phyloP scores from a whole-genome alignment of 2,888 invertebrate genomes.

The Dasysyrphus albostriatus region DNA sequence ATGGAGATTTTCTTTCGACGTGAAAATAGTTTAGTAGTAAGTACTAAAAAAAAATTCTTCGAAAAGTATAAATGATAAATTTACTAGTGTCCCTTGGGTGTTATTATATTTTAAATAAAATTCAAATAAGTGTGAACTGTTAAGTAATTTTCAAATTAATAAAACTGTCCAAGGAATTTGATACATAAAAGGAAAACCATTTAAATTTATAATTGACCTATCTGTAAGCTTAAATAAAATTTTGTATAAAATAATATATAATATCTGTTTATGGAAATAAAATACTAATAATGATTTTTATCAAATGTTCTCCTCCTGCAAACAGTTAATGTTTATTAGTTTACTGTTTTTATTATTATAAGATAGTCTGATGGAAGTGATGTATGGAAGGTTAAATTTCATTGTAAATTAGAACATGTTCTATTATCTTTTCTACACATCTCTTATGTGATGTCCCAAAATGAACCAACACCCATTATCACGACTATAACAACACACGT shows the following conservation, averaged over 20 bases:
- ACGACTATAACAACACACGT: no score
- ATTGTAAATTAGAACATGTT: slow-evolving; percentile 58
- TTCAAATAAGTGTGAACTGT: no score
- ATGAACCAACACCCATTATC: neutral
- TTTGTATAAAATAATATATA: no score
- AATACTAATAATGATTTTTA: slow-evolving; percentile 45
- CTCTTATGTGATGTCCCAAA: slow-evolving; percentile 17
- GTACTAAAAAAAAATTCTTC: no score
- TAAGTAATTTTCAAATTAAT: neutral
- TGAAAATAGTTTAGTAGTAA: no score
- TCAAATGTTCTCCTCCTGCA: slow-evolving; percentile 4
- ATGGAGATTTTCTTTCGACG: no score
- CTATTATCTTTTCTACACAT: slow-evolving; percentile 57
- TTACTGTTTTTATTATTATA: neutral
- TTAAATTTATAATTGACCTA: slow-evolving; percentile 20
- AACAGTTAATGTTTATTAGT: neutral
- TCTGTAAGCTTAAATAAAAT: slow-evolving; percentile 46
- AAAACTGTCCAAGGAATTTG: slow-evolving; percentile 9
- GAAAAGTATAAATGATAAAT: no score
- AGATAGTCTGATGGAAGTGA: neutral
- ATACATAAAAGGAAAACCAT: neutral
- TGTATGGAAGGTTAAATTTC: neutral
- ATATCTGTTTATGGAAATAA: slow-evolving; percentile 67
- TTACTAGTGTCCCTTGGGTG: no score
- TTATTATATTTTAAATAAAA: no score